These are phyloP conservation scores for Saturnia pavonia DNA, from an alignment of 2,888 invertebrate genomes.

Conservation along the genomic window DNA sequence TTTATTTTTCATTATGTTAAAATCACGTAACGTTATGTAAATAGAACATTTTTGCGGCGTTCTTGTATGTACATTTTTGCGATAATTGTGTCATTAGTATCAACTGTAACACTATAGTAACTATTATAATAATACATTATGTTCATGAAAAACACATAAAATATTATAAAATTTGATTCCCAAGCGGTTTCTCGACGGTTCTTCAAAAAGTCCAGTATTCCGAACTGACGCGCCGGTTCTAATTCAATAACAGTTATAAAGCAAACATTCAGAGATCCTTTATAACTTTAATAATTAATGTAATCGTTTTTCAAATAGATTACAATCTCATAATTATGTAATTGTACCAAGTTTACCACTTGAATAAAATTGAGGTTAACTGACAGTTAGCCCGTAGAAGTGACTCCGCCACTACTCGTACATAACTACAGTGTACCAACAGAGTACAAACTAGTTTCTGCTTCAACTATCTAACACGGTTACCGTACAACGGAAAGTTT, in stretches of 20 bases:
- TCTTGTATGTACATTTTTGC: no score
- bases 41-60: no score
- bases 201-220: no score
- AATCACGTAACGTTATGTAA: no score
- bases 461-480: not conserved
- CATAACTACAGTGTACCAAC: not conserved
- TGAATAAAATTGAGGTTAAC: not conserved
- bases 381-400: not conserved
- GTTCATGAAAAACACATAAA: no score
- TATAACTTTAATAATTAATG: constrained; percentile 2
- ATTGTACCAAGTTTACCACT: not conserved
- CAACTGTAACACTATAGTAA: no score
- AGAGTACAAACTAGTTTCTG: not conserved
- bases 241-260: not conserved
- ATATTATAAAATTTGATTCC: no score
- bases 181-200: no score
- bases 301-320: not conserved
- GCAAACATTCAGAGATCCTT: not conserved
- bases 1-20: no score
- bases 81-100: no score
- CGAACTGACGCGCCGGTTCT: not conserved
- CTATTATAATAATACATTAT: no score
- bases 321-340: not conserved
- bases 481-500: not conserved
- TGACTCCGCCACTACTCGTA: not conserved